A percentile compares a stretch with the other conserved stretches of the same genome.
Evolutionary conservation across 1,140 invertebrate genomes (phyloP).

Genomic region (Zaprionus nigranus): DNA sequence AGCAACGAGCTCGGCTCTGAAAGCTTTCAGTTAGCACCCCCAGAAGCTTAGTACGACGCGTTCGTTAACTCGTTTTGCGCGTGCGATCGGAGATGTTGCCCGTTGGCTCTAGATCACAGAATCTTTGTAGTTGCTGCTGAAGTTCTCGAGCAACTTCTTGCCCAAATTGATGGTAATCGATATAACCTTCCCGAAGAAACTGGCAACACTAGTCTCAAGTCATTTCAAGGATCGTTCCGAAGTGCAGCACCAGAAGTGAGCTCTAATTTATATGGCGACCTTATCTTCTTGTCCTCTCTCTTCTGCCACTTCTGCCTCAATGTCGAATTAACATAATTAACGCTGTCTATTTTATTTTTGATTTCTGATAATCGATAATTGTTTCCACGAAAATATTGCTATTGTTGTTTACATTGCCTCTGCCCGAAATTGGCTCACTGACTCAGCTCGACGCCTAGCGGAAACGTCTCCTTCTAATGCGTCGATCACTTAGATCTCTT

Average conservation of each 20-base stretch:
- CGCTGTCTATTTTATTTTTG: constrained; percentile 15
- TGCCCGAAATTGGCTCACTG: background rate
- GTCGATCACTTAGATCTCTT: background rate
- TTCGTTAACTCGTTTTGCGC: constrained; percentile 44
- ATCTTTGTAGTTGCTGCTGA: constrained; percentile 7
- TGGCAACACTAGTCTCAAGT: background rate
- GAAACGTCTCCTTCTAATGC: background rate
- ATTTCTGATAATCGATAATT: constrained; percentile 11
- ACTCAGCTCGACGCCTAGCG: background rate
- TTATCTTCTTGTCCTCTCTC: background rate
- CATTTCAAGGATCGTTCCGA: constrained; percentile 51
- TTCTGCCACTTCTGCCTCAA: background rate
- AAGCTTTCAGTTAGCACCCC: constrained; percentile 76
- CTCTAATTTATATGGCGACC: background rate
- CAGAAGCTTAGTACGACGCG: constrained; percentile 28
- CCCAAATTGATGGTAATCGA: constrained; percentile 59
- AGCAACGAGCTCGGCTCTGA: background rate
- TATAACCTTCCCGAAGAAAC: constrained; percentile 43
- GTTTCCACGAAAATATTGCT: constrained; percentile 35
- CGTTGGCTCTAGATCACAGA: background rate
- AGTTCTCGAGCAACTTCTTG: constrained; percentile 1
- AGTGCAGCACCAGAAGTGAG: background rate
- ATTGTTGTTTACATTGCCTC: constrained; percentile 10
- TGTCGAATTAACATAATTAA: constrained; percentile 42
- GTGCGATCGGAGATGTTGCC: constrained; percentile 25